Conservation (phyloP, 2,113 vertebrate species). For the Panurus biarmicus region DNA sequence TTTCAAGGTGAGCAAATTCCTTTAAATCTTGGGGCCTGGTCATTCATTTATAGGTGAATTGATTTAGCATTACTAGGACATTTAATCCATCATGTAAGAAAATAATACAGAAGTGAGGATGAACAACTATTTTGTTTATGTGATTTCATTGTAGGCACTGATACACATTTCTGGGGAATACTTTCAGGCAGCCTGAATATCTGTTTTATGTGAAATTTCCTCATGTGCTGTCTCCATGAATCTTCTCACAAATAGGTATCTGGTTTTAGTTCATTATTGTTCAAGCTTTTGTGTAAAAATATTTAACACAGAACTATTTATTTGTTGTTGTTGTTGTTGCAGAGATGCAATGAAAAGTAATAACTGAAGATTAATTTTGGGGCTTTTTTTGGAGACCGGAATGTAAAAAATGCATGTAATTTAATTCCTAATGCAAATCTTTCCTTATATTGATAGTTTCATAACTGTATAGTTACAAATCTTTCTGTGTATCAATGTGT, state of each 20-base stretch:
- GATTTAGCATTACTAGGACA: background rate
- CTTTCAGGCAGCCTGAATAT: background rate
- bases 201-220: constrained; percentile 45
- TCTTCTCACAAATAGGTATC: constrained; percentile 41
- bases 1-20: background rate
- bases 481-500: background rate
- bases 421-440: background rate
- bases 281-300: background rate
- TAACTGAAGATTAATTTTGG: background rate
- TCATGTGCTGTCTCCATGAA: constrained; percentile 14
- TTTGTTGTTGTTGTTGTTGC: background rate
- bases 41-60: constrained; percentile 33
- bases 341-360: background rate
- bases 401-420: background rate
- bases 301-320: background rate
- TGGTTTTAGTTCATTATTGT: constrained; percentile 26
- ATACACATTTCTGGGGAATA: background rate
- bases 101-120: background rate
- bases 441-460: background rate
- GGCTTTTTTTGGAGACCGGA: background rate
- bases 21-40: background rate
- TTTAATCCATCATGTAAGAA: constrained; percentile 21
- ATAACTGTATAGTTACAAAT: background rate
- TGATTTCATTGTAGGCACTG: constrained; percentile 6
- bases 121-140: constrained; percentile 16